Evolutionary conservation across 1,140 invertebrate species (phyloP), one percentile per base, ranked within the genome.

Genomic region (Drosophila burlai): DNA sequence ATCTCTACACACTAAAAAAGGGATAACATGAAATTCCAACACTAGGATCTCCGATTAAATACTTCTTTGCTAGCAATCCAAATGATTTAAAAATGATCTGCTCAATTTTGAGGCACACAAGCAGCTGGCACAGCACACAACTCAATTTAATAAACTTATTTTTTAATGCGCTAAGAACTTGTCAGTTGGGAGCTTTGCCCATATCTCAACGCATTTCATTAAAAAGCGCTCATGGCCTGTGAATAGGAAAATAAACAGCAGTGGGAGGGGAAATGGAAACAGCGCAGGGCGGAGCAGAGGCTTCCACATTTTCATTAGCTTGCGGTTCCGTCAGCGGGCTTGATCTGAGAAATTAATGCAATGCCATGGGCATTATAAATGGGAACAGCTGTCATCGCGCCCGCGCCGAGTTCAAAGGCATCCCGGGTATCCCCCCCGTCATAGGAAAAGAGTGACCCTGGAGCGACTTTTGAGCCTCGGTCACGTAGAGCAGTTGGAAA

Each of bases 281-380:
- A 21, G 31, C 38, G 42, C 38, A 31, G 34, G 24, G 36, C 8
- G 4, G 38, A 43, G 8, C 65, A 36, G 21, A 24, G 65, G 65
- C 31, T 47, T 76, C 49, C 64, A 77, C 76, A 73, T 81, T 87
- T 87, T 87, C 81, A 87, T 87, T 89, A 84, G 85, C 65, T 69
- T 79, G 66, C 68, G 84, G 75, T 62, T 87, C 84, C 69, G 64
- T 75, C 77, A 78, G 58, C 77, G 80, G 75, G 74, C 83, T 89
- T 89, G 84, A 89, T 89, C 84, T 89, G 63, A 63, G 55, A 89
- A 89, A 89, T 89, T 89, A 89, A 89, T 89, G 85, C 84, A 90
- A 79, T 84, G 50, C 73, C 84, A 89, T 79, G 81, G 36, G 36
- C 80, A 59, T 83, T 76, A 89, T 84, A 89, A 89, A 87, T 81